Percentiles rank a stretch among this genome's conserved stretches.
phyloP scores from a whole-genome alignment of 2,888 invertebrate species.

The Eupithecia exiguata region DNA sequence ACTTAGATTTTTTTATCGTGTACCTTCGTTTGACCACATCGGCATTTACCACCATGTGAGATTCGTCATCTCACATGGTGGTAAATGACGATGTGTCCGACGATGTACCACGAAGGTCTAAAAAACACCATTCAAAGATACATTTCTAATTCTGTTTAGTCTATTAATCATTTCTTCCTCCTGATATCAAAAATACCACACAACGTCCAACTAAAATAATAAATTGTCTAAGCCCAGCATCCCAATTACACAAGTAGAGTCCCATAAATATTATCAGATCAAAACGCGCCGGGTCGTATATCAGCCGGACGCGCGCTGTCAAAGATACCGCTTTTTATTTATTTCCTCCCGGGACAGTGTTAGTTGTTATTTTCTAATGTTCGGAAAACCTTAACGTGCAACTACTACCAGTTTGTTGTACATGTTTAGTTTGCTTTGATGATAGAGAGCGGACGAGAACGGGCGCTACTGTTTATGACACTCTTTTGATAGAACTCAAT shows the following conservation, averaged over 20 bases:
- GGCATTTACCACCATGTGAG: too few relatives aligned
- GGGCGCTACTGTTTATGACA: too few relatives aligned
- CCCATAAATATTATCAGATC: conserved; percentile 46
- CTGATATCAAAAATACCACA: neutral
- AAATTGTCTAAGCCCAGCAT: conserved; percentile 11
- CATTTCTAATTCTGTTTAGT: neutral
- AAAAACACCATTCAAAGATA: neutral
- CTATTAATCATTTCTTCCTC: neutral
- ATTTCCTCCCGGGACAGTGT: conserved; percentile 30
- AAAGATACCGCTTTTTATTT: conserved; percentile 47
- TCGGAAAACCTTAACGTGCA: neutral
- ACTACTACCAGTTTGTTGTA: too few relatives aligned
- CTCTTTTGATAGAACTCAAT: too few relatives aligned
- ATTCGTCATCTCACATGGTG: too few relatives aligned
- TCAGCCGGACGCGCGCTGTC: conserved; percentile 45
- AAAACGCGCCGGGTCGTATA: conserved; percentile 43
- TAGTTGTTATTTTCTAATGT: conserved; percentile 5
- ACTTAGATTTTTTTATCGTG: too few relatives aligned
- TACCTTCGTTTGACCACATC: too few relatives aligned
- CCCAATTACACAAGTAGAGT: conserved; percentile 30
- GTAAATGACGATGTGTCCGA: too few relatives aligned
- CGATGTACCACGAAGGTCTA: too few relatives aligned
- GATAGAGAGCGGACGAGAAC: too few relatives aligned
- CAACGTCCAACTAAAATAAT: conserved; percentile 6
- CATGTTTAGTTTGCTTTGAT: too few relatives aligned